Conservation (phyloP, 2,888 invertebrate genomes). For the Hylaea fasciaria region DNA sequence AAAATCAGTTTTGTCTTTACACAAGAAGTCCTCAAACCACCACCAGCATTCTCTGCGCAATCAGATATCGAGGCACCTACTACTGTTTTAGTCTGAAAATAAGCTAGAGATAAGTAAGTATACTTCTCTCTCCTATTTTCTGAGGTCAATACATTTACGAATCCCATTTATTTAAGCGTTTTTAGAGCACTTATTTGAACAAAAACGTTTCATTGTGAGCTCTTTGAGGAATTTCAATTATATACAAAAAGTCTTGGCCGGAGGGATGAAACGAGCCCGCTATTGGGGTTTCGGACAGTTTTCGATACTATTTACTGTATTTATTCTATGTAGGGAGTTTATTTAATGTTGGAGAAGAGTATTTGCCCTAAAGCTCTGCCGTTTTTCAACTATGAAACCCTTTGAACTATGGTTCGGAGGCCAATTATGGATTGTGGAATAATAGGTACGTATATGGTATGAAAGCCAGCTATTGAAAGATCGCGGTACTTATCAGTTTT, state of each 20-base stretch:
- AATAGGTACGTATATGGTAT: background rate
- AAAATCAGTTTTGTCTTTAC: too few species aligned
- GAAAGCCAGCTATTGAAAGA: too few species aligned
- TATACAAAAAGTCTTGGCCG: slow-evolving; percentile 36
- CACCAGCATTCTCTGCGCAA: too few species aligned
- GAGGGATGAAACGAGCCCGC: slow-evolving; percentile 29
- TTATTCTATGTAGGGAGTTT: background rate
- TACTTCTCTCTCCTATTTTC: background rate
- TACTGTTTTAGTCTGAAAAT: too few species aligned
- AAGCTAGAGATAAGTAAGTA: background rate
- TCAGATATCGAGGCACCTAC: too few species aligned
- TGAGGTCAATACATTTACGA: slow-evolving; percentile 12
- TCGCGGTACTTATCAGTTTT: too few species aligned
- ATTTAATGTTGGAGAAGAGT: background rate
- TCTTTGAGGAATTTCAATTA: slow-evolving; percentile 48
- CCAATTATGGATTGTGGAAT: too few species aligned
- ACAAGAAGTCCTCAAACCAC: too few species aligned
- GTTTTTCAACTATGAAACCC: background rate
- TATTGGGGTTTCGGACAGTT: slow-evolving; percentile 29
- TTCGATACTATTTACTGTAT: slow-evolving; percentile 22
- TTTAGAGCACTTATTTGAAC: slow-evolving; percentile 41
- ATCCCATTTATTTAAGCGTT: slow-evolving; percentile 42
- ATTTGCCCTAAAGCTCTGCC: background rate
- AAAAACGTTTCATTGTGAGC: slow-evolving; percentile 25
- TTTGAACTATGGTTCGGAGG: too few species aligned